Conservation (phyloP, 2,888 invertebrate species). For the Thymelicus lineola region DNA sequence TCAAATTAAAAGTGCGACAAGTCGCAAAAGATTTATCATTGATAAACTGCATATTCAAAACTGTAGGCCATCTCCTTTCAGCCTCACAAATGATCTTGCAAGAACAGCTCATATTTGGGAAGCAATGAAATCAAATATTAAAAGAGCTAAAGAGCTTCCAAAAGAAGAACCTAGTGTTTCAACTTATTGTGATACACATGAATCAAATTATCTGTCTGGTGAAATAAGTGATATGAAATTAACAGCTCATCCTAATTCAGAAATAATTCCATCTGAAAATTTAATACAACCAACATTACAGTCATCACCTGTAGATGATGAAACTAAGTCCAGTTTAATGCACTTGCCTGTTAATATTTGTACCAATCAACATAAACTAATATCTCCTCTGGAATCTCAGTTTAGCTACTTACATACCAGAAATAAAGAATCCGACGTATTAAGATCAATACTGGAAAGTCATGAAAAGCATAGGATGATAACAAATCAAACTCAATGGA, state of each 20-base stretch:
- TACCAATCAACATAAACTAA: slow-evolving; percentile 61
- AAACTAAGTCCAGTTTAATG: slow-evolving; percentile 40
- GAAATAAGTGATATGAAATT: slow-evolving; percentile 46
- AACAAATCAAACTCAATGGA: slow-evolving; percentile 48
- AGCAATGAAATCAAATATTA: slow-evolving; percentile 44
- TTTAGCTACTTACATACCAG: slow-evolving; percentile 46
- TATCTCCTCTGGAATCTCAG: slow-evolving; percentile 56
- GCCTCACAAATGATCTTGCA: slow-evolving; percentile 58
- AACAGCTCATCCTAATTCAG: slow-evolving; percentile 64
- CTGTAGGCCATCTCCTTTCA: slow-evolving; percentile 65
- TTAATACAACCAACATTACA: slow-evolving; percentile 5
- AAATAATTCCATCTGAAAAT: slow-evolving; percentile 47
- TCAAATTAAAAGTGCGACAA: slow-evolving; percentile 57
- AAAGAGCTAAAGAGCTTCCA: slow-evolving; percentile 38
- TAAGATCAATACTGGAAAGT: slow-evolving; percentile 35
- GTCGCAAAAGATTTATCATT: slow-evolving; percentile 63
- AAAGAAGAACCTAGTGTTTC: slow-evolving; percentile 33
- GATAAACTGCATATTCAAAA: slow-evolving; percentile 61
- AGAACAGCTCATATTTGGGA: slow-evolving; percentile 66
- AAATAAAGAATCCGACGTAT: slow-evolving; percentile 36
- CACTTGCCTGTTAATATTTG: slow-evolving; percentile 55
- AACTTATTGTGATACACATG: slow-evolving; percentile 5
- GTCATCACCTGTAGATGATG: slow-evolving; percentile 42
- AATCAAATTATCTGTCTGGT: slow-evolving; percentile 40
- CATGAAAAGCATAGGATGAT: slow-evolving; percentile 48